Base-by-base conservation (phyloP, 2,888 invertebrate species). In the Agonopterix subpropinquella region DNA sequence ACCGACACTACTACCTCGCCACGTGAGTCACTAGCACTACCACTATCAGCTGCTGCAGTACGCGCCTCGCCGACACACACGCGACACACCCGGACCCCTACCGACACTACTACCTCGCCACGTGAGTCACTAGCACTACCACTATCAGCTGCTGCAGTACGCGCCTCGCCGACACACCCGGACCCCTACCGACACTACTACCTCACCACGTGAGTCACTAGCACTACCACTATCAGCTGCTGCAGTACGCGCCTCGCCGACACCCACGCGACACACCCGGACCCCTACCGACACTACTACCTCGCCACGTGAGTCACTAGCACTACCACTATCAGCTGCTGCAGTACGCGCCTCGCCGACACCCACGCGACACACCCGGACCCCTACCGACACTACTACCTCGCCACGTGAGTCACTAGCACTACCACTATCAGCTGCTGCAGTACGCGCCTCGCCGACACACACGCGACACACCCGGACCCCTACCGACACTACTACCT, bases 1-100 rank as follows among this genome's bases (percentile, higher is more conserved):
- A 84, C 73, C 55, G 54, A 58, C 73, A 75, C 55, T 77, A 71
- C 73, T 83, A 73, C 62, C 55, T 83, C 37, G 77, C 79, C 50
- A 65, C 66, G 85, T 84, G 54, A 75, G 80, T 79, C 28, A 28
- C 28, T 5, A 7, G 5, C 28, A 28, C 28, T 28, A 28, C 1
- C 28, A 28, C 28, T 28, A n/a, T n/a, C n/a, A n/a, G 55, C 68
- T 80, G 67, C 65, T 80, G 63, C 61, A 59, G 63, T 61, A 66
- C 59, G 76, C 77, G 56, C 68, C 45, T 76, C 35, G 51, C 61
- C 15, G 76, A 76, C 56, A 11, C 39, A 47, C 28, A 28, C 28
- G 28, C 53, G 2, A 58, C 64, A 36, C 53, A 42, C 48, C 53
- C 50, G 36, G 47, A 53, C 47, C 56, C 58, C 54, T 85, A 84